Base-by-base conservation (phyloP, 1,140 invertebrate species). In the Littorina saxatilis region DNA sequence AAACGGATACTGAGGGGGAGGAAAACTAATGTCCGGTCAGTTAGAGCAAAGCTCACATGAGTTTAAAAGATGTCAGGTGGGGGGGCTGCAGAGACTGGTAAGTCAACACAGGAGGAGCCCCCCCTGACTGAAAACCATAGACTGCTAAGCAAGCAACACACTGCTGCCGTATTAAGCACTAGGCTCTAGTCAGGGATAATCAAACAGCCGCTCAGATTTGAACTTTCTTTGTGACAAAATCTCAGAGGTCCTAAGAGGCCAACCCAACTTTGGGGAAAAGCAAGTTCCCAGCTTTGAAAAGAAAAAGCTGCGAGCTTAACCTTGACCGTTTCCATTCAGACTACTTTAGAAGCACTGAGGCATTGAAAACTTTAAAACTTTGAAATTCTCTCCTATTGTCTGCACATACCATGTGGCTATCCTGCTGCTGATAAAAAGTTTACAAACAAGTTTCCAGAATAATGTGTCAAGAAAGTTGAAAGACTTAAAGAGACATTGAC, bases 221-320 rank as follows among this genome's bases (percentile, higher is more conserved):
- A n/a, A n/a, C n/a, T n/a, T n/a, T n/a, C n/a, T n/a, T n/a, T n/a
- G n/a, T n/a, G n/a, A n/a, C n/a, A n/a, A n/a, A n/a, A n/a, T n/a
- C n/a, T n/a, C n/a, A n/a, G n/a, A n/a, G n/a, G n/a, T n/a, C n/a
- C n/a, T 68, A 35, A 2, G 32, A 68, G 66, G 66, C 9, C 39
- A 68, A 39, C 66, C 66, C 66, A 68, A 29, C 1, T 68, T 32
- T 68, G 15, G 66, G 66, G 35, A 35, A 7, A 11, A 63, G 35
- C 61, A 68, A 39, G 66, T 63, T 63, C 27, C 61, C 61, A 63
- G 61, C 61, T 63, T 63, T 63, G 61, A 63, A 32, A 23, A 27
- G 23, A 29, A n/a, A 27, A 63, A 63, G 61, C 61, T 63, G 61
- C 29, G 61, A 63, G 61, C 61, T 63, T 63, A 63, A n/a, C 29